Base-by-base conservation (phyloP, 1,140 invertebrate genomes). In the Drosophila willistoni region DNA sequence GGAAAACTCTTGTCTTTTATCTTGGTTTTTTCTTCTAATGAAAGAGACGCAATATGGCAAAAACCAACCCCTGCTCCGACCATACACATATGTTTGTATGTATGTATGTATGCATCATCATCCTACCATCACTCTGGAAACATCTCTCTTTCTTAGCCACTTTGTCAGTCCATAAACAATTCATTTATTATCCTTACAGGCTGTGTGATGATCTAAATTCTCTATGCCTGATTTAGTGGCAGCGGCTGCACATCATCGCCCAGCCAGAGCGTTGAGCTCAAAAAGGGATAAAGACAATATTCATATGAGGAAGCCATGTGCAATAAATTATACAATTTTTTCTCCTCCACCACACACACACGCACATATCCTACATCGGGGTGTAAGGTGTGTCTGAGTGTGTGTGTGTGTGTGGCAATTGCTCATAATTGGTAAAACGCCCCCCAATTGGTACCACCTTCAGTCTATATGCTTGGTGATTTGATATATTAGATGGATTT, bases 191-290 rank as follows among this genome's bases (percentile, higher is more conserved):
- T 89, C 78, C 77, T 36, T 69, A 60, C 85, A 85, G 64, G 39
- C 71, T 81, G 83, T 73, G 84, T 61, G 72, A 71, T 90, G 84
- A 91, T 91, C 73, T 83, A 85, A 51, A 91, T 91, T 67, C 81
- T 70, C 55, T 76, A 82, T 76, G 79, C 81, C 82, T 91, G 89
- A 91, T 91, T 91, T 91, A 91, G 71, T 89, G 80, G 79, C 89
- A 91, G 79, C 89, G 89, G 89, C 89, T 91, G 89, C 89, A 91
- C 91, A 89, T 91, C 89, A 91, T 91, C 79, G 84, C 81, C 66
- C 65, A 68, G 56, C 33, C 34, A 39, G 36, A 39, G 12, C 44
- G 44, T 25, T 41, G 33, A 17, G 17, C 22, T 57, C 55, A 14
- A 67, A 78, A 89, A 85, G 83, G 84, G 80, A 89, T 89, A 89